Evolutionary conservation across 2,888 invertebrate genomes (phyloP).

Genomic region (Caenorhabditis sp.): DNA sequence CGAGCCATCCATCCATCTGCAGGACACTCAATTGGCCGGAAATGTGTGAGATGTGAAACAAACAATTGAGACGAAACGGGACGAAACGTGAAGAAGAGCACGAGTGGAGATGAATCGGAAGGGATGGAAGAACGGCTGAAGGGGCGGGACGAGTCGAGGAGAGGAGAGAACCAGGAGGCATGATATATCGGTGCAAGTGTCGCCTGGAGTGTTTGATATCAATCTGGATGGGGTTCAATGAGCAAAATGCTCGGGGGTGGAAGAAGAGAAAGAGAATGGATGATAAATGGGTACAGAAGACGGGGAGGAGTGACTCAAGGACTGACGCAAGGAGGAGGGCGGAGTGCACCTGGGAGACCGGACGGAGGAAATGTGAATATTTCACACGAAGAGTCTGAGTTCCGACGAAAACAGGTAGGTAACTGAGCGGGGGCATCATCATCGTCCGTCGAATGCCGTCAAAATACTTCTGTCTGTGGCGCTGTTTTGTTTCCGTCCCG

Average conservation of each 20-base stretch:
- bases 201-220: conserved; percentile 35
- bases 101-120: conserved; percentile 8
- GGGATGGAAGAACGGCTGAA: conserved; percentile 14
- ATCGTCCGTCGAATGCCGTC: conserved; percentile 9
- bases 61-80: conserved; percentile 35
- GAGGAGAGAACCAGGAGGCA: no score
- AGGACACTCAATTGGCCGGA: conserved; percentile 51
- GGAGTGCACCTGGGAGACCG: conserved; percentile 27
- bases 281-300: conserved; percentile 42
- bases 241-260: conserved; percentile 39
- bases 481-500: conserved; percentile 2
- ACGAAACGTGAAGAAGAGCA: conserved; percentile 10
- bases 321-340: background rate
- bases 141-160: background rate
- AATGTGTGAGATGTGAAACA: conserved; percentile 62
- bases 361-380: conserved; percentile 9
- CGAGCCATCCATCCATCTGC: conserved; percentile 19
- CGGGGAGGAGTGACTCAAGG: background rate
- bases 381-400: conserved; percentile 13
- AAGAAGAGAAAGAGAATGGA: background rate
- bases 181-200: conserved; percentile 41
- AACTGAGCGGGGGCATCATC: background rate
- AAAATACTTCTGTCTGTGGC: conserved; percentile 12
- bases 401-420: conserved; percentile 31
- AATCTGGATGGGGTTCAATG: conserved; percentile 41